phyloP scores from a whole-genome alignment of 2,113 vertebrate species.

The Phylloscopus trochiloides region DNA sequence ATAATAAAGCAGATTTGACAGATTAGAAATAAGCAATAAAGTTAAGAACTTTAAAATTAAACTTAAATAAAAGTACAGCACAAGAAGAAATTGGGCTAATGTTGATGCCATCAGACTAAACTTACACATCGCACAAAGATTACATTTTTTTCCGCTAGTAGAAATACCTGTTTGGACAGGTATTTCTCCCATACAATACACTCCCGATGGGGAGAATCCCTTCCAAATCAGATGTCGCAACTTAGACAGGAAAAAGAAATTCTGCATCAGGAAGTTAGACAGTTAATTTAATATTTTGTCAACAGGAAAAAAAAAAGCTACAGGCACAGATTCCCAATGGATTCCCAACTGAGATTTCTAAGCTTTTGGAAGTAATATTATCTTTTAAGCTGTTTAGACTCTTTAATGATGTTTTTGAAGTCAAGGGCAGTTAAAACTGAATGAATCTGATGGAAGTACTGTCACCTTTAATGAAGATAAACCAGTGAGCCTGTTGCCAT shows the following conservation, averaged over 20 bases:
- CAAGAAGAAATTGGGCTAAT: neutral
- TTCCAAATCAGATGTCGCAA: neutral
- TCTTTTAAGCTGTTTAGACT: neutral
- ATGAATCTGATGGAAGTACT: neutral
- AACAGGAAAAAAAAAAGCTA: neutral
- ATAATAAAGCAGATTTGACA: neutral
- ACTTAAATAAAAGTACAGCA: neutral
- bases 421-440: constrained; percentile 22
- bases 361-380: neutral
- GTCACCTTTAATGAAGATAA: constrained; percentile 29
- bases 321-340: neutral
- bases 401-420: constrained; percentile 20
- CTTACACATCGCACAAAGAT: neutral
- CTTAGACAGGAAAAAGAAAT: neutral
- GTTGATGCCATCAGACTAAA: neutral
- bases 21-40: neutral
- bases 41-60: neutral
- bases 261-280: neutral
- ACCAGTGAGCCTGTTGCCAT: neutral
- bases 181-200: neutral
- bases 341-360: neutral
- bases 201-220: neutral
- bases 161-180: neutral
- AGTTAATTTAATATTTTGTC: constrained; percentile 21
- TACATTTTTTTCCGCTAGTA: neutral